Evolutionary conservation across 2,113 vertebrate species (phyloP), one percentile per base, ranked within the genome.

Genomic region (Psettodes erumei): DNA sequence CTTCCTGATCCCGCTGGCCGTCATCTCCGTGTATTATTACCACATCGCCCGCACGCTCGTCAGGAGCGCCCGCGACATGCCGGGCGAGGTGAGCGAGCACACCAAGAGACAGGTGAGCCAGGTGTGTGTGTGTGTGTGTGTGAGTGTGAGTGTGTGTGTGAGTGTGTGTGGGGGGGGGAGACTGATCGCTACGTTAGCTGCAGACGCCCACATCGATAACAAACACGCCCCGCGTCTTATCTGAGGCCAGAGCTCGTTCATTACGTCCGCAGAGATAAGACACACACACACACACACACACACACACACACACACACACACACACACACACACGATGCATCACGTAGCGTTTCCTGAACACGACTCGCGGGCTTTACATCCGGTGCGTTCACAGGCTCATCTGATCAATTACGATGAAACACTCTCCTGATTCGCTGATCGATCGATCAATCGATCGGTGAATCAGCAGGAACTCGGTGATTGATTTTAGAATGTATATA

Each of bases 21-120:
- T 98, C 83, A 99, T 99, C 90, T 96, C 96, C 2, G 77, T 97
- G 75, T 98, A 97, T 83, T 98, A 98, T 80, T 97, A 92, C 81
- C 97, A 98, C 72, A 98, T 98, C 82, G 97, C 97, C 38, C 95
- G 92, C 66, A 96, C 96, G 48, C 95, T 99, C 80, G 93, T 96
- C 86, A 95, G 92, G 91, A 99, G 97, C 75, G 96, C 96, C 54
- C 96, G 96, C 48, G 93, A 98, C 88, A 96, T 99, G 88, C 97
- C 97, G 5, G 97, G 97, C 12, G 97, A 99, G 75, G 86, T 95
- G 81, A 97, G 95, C 55, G 96, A 98, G 13, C 96, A 98, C 92
- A 95, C 96, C 72, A 96, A 94, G 92, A 95, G 94, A 86, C 97
- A 98, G 96, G 97, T 98, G 58, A 60, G n/a, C n/a, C n/a, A n/a